Evolutionary conservation across 1,140 invertebrate species (phyloP), one percentile per base, ranked within the genome.

Genomic region (Danaus melanippus): DNA sequence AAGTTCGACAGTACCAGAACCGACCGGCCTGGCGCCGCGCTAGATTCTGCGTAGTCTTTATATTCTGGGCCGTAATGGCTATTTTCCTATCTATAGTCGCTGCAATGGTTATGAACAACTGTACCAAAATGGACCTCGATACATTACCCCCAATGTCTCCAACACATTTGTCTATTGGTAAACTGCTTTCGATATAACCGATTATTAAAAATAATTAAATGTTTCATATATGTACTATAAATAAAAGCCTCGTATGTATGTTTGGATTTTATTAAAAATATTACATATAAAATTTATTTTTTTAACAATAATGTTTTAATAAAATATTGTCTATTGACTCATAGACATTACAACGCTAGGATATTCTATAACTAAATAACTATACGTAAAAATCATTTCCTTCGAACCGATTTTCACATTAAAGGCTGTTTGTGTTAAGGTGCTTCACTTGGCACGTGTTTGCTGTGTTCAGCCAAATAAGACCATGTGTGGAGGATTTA

Each of bases 31-130:
- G 77, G 79, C 63, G 69, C 0, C 64, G 77, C 0, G 60, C 67
- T 1, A 63, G 71, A 0, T 56, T 74, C 32, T 56, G 66, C 43
- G 53, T 80, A 8, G 51, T 77, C 49, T 42, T 80, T 1, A 57
- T 79, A 43, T 80, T 83, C 66, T 83, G 79, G 79, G 64, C 62
- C 0, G 63, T 67, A 8, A 69, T 83, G 55, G 76, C 72, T 0
- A 67, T 77, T 64, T 71, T 75, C 48, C 64, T 83, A 0, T 77
- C 79, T 0, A 58, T 71, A 9, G 60, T 76, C 9, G 67, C 66
- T 0, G 76, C 69, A 10, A 67, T 79, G 8, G 41, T 83, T 5
- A 50, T 83, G 17, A 57, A 66, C n/a, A 50, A 51, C 5, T 56
- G 64, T 8, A 45, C 56, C 9, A 59, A 51, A 47, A 8, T 11